Base-by-base conservation (phyloP, 2,888 invertebrate species). In the Griposia aprilina region DNA sequence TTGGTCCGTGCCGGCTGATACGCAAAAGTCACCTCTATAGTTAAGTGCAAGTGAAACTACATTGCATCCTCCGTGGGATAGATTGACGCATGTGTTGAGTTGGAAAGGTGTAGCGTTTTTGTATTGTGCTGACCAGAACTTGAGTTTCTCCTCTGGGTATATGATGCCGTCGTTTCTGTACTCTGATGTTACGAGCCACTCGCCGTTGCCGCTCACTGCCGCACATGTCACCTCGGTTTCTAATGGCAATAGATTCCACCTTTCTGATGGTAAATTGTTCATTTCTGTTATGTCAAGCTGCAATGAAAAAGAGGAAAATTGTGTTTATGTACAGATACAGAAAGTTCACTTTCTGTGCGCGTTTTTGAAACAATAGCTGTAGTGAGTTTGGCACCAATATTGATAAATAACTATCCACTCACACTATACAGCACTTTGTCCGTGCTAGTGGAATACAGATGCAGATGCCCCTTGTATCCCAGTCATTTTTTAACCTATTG, bases 201-300 rank as follows among this genome's bases (percentile, higher is more conserved):
- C 85, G 0, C 96, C 95, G 60, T 94, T 91, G 0, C 93, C 94
- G 77, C 94, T 95, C 48, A 96, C 93, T 0, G 95, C 94, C 0
- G 94, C 95, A 82, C 96, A 96, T 0, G 95, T 94, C 15, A 97
- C 94, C 88, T 97, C 97, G 0, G 94, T 96, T 84, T 97, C 96
- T 69, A 95, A 77, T 0, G 97, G 97, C 7, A 96, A 76, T 2
- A 97, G 91, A 78, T 97, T 96, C 83, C 93, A 91, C 81, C 96
- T 91, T 62, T 94, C 94, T 7, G 96, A 92, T 65, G 96, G 96
- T 69, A 96, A 90, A 67, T 90, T 94, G 85, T 97, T 97, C 88
- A 93, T 92, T 88, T 93, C 92, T 65, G 97, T 97, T 88, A 97
- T 95, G 80, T 97, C 97, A 81, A 97, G 91, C 97, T 97, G 93